Conservation (phyloP, 1,140 invertebrate genomes). For the Musca vetustissima region DNA sequence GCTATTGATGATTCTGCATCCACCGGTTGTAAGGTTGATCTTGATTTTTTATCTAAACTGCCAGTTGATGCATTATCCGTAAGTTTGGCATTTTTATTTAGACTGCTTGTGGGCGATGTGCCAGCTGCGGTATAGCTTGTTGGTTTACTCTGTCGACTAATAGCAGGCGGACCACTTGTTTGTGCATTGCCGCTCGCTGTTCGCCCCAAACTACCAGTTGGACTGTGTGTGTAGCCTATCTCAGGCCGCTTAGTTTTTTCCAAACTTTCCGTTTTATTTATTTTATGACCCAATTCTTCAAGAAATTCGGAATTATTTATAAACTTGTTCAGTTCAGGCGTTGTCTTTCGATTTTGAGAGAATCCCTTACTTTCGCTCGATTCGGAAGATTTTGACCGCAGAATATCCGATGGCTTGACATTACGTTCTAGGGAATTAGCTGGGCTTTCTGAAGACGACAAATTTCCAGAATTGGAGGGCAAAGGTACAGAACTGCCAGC, state of each 20-base stretch:
- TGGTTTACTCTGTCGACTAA: conserved; percentile 36
- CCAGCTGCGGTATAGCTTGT: conserved; percentile 29
- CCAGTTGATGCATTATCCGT: conserved; percentile 49
- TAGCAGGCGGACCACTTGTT: conserved; percentile 10
- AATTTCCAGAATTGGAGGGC: conserved; percentile 39
- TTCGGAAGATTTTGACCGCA: conserved; percentile 52
- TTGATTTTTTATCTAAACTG: conserved; percentile 52
- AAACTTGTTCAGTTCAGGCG: conserved; percentile 49
- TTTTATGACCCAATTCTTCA: conserved; percentile 51
- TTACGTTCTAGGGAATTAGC: conserved; percentile 53
- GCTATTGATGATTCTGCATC: conserved; percentile 32
- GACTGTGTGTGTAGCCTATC: conserved; percentile 29
- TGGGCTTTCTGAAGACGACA: conserved; percentile 41
- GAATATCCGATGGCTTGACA: conserved; percentile 53
- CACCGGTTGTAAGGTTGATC: conserved; percentile 41
- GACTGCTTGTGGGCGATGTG: conserved; percentile 48
- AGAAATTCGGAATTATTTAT: conserved; percentile 49
- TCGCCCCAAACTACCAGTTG: conserved; percentile 34
- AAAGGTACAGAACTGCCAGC: conserved; percentile 46
- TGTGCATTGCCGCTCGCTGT: not conserved
- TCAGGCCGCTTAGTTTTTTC: conserved; percentile 43
- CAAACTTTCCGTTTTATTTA: conserved; percentile 47
- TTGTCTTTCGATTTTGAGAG: conserved; percentile 46
- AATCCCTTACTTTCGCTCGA: conserved; percentile 45
- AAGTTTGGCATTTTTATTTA: conserved; percentile 40